Base-by-base conservation (phyloP, 2,888 invertebrate genomes). In the Cremastinae sp. region DNA sequence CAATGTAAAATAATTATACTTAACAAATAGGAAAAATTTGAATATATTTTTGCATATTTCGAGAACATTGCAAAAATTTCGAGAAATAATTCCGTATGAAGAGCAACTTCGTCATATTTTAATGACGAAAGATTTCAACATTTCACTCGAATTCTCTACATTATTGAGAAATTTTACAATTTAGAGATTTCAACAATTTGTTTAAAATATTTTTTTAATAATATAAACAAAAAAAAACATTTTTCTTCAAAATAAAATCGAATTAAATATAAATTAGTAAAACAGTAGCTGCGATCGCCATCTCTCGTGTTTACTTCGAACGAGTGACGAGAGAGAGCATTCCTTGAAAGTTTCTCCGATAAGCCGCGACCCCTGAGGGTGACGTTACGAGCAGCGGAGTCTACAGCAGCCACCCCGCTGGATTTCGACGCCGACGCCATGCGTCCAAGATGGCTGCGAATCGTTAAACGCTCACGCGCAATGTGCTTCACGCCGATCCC, bases 401-500 rank as follows among this genome's bases (percentile, higher is more conserved):
- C 65, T 68, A 55, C 79, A 78, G 69, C 77, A 56, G 51, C 61
- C 59, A 41, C 70, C 69, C 64, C 65, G 69, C 65, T 56, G 69
- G 45, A 73, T 51, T 56, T 75, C 68, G 77, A 80, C 81, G 80
- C 86, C 86, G 85, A 85, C 84, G 85, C 85, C 82, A 78, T 84
- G 81, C 80, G 77, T 74, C 81, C 84, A 86, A 85, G 83, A 86
- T 84, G 83, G 82, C 83, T 80, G 83, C 81, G 81, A 82, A 83
- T 85, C 86, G 85, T 85, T 86, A 84, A 85, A 82, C 79, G 82
- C 80, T 81, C 83, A 81, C 83, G 88, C 87, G 87, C 87, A 87
- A 81, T 74, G 70, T 77, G 65, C 37, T 51, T 8, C 51, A 49
- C 28, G 22, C 28, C 5, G 28, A 28, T 28, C 28, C 28, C 28